Evolutionary conservation across 2,797 vertebrate species (phyloP), one percentile per base, ranked within the genome.

Genomic region (Chiroxiphia lanceolata): DNA sequence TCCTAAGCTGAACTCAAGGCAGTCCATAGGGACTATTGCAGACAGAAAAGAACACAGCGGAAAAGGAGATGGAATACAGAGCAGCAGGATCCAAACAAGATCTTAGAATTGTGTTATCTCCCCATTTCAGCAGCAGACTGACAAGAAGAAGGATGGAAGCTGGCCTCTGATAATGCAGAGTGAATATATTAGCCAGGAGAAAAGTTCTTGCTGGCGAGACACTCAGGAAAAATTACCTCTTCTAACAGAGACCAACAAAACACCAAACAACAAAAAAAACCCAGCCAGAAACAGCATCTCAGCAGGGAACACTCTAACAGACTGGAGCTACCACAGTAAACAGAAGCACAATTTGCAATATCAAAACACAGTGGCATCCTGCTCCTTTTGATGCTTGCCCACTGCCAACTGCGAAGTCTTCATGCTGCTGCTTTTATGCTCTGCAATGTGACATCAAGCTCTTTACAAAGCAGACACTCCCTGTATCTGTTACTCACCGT

Each of bases 341-440:
- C 42, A 87, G 63, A 51, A 77, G 45, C 1, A 0, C 68, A 47
- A 33, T 34, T 70, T 71, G 54, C n/a, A 69, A 13, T 63, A 86
- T 65, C 72, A 47, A 88, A 95, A 65, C 50, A 44, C 6, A 6
- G 15, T 81, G 45, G 38, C 67, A 57, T 57, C 79, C 59, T 68
- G 44, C 51, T 89, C 56, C 67, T 93, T 93, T 90, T 93, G 78
- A 53, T 27, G n/a, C 64, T 85, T 94, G 72, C 67, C 64, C 63
- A 33, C 40, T 75, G 87, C 69, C 78, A 68, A 54, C 71, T 78
- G 68, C 0, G 0, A 61, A 45, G 27, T 31, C 72, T 72, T 61
- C 69, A 17, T 0, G 0, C 50, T 72, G 65, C 25, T 68, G 50
- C 34, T 75, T 89, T 81, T 65, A 21, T 40, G 34, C 72, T 59